Evolutionary conservation across 2,113 vertebrate genomes (phyloP).

Genomic region (Crypturellus undulatus): DNA sequence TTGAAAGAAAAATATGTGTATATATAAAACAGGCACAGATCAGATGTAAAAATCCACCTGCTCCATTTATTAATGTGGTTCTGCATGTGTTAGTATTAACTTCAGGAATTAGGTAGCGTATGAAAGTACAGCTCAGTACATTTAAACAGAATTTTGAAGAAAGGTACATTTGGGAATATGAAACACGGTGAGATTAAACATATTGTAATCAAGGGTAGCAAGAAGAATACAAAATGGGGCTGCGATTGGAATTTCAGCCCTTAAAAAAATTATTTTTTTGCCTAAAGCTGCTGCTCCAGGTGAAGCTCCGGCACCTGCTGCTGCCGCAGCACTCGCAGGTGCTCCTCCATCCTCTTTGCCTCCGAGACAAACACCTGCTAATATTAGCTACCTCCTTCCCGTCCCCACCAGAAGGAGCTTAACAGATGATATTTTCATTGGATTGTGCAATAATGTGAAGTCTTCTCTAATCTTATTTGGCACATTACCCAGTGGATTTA

Average conservation of each 20-base stretch:
- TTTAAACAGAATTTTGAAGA: constrained; percentile 27
- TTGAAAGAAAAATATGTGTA: constrained; percentile 52
- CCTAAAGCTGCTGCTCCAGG: constrained; percentile 77
- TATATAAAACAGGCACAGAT: constrained; percentile 39
- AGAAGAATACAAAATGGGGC: not conserved
- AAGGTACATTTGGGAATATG: not conserved
- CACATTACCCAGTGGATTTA: constrained; percentile 88
- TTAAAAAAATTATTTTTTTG: constrained; percentile 72
- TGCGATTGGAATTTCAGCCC: not conserved
- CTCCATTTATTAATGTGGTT: constrained; percentile 38
- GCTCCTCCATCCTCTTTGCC: constrained; percentile 77
- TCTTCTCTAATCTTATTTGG: constrained; percentile 92
- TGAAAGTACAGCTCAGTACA: constrained; percentile 5
- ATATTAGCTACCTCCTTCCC: constrained; percentile 86
- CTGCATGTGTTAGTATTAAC: constrained; percentile 26
- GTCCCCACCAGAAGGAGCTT: constrained; percentile 84
- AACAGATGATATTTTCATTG: constrained; percentile 92
- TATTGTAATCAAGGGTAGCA: not conserved
- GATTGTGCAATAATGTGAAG: constrained; percentile 85
- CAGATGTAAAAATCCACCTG: constrained; percentile 48
- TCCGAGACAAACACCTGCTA: constrained; percentile 75
- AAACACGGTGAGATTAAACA: not conserved
- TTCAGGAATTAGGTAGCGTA: constrained; percentile 7
- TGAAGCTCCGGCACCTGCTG: constrained; percentile 71
- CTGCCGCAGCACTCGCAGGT: constrained; percentile 74